Evolutionary conservation across 2,113 vertebrate genomes (phyloP), one percentile per base, ranked within the genome.

Genomic region (Oncorhynchus masou): DNA sequence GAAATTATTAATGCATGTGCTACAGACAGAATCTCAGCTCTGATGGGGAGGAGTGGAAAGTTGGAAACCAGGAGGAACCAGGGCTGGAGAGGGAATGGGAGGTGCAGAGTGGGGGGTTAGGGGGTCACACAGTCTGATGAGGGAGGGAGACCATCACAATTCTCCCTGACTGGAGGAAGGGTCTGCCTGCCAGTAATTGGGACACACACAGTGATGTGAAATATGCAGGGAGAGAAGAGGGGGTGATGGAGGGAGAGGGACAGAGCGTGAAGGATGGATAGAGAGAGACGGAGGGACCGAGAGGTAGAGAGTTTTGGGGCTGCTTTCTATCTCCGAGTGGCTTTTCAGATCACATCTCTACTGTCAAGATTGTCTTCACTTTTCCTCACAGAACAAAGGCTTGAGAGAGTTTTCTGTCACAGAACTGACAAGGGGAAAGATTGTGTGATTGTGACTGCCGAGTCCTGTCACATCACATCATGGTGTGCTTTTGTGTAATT

Each of bases 151-250:
- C 39, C 3, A 9, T 45, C 39, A 19, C 39, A 3, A 24, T 11
- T 49, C 22, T 34, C 34, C 67, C 27, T 19, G 67, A 22, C 67
- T 69, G 48, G 25, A 76, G 62, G 27, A 20, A 74, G 51, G 45
- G 54, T 71, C 64, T 72, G 48, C 16, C 39, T 1, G 39, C 8
- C 27, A 68, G 62, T 81, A 77, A 79, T 81, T 81, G 76, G 79
- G 68, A 65, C n/a, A 45, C 54, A 65, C 25, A 71, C 13, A 57
- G 51, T 31, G 31, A 70, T 74, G 27, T 68, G 54, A 79, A 68
- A 74, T 76, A 68, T 71, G 19, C 69, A 74, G 69, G 67, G 16
- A 45, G 39, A 65, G 62, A 12, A 4, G 62, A 24, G 62, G 19
- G 27, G 64, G 31, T 1, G 13, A 15, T 27, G 64, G 64, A 27